These are phyloP conservation scores for Notamacropus eugenii DNA, from an alignment of 2,797 vertebrate genomes.

Conservation along the genomic window DNA sequence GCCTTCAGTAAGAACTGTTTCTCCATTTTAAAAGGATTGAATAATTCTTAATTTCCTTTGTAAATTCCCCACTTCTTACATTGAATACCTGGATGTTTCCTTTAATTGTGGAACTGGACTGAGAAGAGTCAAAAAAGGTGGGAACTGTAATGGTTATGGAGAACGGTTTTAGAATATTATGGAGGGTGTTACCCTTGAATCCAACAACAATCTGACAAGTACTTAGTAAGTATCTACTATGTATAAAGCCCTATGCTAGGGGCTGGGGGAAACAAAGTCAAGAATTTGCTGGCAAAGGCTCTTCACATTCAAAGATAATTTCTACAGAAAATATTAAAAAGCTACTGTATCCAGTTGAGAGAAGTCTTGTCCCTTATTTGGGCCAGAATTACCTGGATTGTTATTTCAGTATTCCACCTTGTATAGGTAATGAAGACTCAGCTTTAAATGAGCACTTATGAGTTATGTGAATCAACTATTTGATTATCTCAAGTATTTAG, in stretches of 20 bases:
- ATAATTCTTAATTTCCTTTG: not conserved
- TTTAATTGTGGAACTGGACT: not conserved
- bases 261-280: not conserved
- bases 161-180: not conserved
- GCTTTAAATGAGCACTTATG: not conserved
- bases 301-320: not conserved
- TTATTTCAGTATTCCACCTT: not conserved
- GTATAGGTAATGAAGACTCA: not conserved
- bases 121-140: not conserved
- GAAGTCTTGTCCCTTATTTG: not conserved
- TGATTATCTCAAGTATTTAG: not conserved
- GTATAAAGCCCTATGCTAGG: not conserved
- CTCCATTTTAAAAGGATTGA: not conserved
- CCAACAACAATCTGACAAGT: not conserved
- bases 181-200: not conserved
- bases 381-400: not conserved
- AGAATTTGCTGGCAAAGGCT: not conserved
- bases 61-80: not conserved
- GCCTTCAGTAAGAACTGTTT: not conserved
- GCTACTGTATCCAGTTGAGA: not conserved
- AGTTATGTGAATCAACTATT: not conserved
- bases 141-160: not conserved
- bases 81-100: not conserved
- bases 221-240: not conserved
- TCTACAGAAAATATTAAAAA: not conserved